These are phyloP conservation scores for Ornithoptera alexandrae DNA, from an alignment of 2,888 invertebrate genomes.

Conservation along the genomic window DNA sequence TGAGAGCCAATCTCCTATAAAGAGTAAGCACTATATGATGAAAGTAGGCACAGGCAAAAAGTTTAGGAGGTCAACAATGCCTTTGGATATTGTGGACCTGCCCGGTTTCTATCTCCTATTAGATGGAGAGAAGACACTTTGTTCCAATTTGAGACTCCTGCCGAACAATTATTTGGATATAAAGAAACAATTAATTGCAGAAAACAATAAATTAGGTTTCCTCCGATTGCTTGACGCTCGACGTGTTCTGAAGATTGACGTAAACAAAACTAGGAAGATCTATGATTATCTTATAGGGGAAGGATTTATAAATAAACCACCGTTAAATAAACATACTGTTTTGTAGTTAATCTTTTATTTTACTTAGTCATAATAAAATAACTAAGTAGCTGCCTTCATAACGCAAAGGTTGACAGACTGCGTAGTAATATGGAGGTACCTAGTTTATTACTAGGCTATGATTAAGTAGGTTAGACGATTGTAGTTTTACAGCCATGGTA, in stretches of 20 bases:
- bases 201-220: constrained; percentile 87
- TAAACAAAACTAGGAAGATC: constrained; percentile 93
- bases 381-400: not conserved
- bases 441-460: no score
- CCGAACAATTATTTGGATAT: constrained; percentile 90
- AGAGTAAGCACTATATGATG: constrained; percentile 41
- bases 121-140: constrained; percentile 86
- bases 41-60: constrained; percentile 47
- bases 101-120: constrained; percentile 89
- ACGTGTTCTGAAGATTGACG: constrained; percentile 93
- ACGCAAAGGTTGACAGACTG: not conserved
- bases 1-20: constrained; percentile 58
- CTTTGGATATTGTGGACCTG: constrained; percentile 83
- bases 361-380: not conserved
- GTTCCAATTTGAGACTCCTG: constrained; percentile 86
- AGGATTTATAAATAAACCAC: constrained; percentile 84
- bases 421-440: not conserved
- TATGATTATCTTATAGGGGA: constrained; percentile 87
- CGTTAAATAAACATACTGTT: constrained; percentile 9
- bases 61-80: constrained; percentile 65
- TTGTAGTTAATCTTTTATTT: constrained; percentile 4
- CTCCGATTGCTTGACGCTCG: constrained; percentile 90
- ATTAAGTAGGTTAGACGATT: no score
- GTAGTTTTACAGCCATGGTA: no score
- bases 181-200: constrained; percentile 85